phyloP scores from a whole-genome alignment of 2,888 invertebrate species.

The Chrysodeixis includens region DNA sequence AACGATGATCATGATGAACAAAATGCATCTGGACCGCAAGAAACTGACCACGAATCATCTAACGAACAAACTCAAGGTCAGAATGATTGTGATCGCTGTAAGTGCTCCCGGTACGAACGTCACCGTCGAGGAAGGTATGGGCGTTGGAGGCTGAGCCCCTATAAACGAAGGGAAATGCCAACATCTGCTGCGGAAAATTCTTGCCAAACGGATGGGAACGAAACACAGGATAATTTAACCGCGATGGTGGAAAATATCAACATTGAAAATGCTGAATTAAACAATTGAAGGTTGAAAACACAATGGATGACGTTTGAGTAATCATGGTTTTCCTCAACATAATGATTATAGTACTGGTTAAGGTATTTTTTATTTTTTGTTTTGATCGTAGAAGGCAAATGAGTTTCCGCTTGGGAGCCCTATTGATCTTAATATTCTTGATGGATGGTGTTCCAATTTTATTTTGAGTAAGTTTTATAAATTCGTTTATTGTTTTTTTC shows the following conservation, averaged over 20 bases:
- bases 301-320: conserved; percentile 21
- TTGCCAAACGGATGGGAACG: conserved; percentile 42
- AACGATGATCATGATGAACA: conserved; percentile 29
- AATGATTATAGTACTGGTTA: conserved; percentile 23
- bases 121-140: conserved; percentile 38
- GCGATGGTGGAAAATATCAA: conserved; percentile 59
- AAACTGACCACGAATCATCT: conserved; percentile 12
- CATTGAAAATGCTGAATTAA: conserved; percentile 43
- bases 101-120: conserved; percentile 28
- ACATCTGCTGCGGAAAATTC: conserved; percentile 35
- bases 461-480: conserved; percentile 14
- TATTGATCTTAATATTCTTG: conserved; percentile 44
- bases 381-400: conserved; percentile 20
- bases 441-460: conserved; percentile 45
- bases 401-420: conserved; percentile 24
- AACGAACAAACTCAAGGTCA: conserved; percentile 16
- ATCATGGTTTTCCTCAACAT: conserved; percentile 27
- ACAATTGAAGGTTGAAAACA: conserved; percentile 25
- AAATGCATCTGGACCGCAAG: conserved; percentile 40
- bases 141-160: conserved; percentile 17
- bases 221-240: conserved; percentile 52
- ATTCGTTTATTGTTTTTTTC: conserved; percentile 7
- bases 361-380: conserved; percentile 36
- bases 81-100: conserved; percentile 16
- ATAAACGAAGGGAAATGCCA: conserved; percentile 17